Evolutionary conservation across 2,113 vertebrate species (phyloP).

Genomic region (Progne subis): DNA sequence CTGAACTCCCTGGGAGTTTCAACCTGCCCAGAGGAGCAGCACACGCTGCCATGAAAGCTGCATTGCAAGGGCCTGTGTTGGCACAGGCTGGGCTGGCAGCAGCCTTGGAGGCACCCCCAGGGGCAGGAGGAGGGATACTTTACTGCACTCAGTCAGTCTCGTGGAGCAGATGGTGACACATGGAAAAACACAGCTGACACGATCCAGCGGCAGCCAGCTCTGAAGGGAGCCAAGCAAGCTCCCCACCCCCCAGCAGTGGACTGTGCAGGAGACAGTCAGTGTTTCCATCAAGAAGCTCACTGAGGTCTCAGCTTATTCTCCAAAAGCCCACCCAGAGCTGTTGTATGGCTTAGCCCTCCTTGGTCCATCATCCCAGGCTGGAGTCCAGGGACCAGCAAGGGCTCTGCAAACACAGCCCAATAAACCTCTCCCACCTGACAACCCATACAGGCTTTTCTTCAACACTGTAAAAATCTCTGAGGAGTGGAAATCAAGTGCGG

Average conservation of each 20-base stretch:
- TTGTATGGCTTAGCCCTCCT: not conserved
- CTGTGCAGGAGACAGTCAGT: not conserved
- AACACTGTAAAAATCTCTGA: not conserved
- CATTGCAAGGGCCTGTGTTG: not conserved
- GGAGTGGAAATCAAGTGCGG: not conserved
- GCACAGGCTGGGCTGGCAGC: not conserved
- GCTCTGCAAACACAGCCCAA: not conserved
- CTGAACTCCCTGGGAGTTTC: not conserved
- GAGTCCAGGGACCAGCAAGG: not conserved
- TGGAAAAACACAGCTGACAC: not conserved
- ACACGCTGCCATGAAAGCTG: not conserved
- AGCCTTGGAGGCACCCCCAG: not conserved
- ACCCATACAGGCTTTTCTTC: not conserved
- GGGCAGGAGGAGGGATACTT: not conserved
- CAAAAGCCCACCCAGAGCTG: not conserved
- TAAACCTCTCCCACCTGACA: not conserved
- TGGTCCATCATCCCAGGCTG: not conserved
- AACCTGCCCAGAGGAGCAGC: rapidly evolving
- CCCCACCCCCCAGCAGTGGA: too few species aligned
- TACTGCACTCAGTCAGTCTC: not conserved
- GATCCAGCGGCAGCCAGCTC: not conserved
- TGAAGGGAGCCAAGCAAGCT: not conserved
- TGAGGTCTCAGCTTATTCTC: not conserved
- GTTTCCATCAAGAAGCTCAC: rapidly evolving
- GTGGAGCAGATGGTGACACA: not conserved